phyloP scores from a whole-genome alignment of 2,797 vertebrate species.

The Diglossa cyanea region DNA sequence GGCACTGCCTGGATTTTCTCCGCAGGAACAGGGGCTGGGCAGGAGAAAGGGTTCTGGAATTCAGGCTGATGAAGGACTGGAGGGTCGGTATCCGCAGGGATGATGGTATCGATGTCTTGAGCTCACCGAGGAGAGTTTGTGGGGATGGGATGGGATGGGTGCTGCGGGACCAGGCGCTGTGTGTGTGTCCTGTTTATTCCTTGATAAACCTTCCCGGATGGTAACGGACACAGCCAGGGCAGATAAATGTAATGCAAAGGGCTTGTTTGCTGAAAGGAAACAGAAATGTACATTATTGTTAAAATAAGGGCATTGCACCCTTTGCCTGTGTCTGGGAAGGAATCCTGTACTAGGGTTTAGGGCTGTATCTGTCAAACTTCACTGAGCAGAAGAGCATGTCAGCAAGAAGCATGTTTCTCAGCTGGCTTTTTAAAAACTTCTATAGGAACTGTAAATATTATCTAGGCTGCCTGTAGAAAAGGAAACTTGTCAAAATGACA shows the following conservation, averaged over 20 bases:
- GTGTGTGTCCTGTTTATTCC: not conserved
- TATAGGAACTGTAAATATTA: not conserved
- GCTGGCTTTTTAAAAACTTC: not conserved
- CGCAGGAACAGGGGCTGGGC: not conserved
- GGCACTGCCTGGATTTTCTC: not conserved
- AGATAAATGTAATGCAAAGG: not conserved
- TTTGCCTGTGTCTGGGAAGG: not conserved
- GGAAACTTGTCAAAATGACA: not conserved
- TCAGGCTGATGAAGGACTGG: not conserved
- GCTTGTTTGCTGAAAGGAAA: not conserved
- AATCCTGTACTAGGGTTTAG: not conserved
- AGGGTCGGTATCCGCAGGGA: not conserved
- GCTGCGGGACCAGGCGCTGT: not conserved
- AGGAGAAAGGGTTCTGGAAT: not conserved
- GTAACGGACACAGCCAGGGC: not conserved
- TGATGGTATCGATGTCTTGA: not conserved
- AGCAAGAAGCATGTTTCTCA: not conserved
- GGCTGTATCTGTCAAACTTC: not conserved
- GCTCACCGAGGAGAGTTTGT: not conserved
- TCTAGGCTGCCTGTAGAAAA: not conserved
- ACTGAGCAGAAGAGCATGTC: not conserved
- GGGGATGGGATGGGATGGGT: not conserved
- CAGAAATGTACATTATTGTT: not conserved
- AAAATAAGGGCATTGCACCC: not conserved
- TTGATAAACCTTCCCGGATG: not conserved